These are phyloP conservation scores for Clistopyga incitator DNA, from an alignment of 2,888 invertebrate genomes.

Conservation along the genomic window DNA sequence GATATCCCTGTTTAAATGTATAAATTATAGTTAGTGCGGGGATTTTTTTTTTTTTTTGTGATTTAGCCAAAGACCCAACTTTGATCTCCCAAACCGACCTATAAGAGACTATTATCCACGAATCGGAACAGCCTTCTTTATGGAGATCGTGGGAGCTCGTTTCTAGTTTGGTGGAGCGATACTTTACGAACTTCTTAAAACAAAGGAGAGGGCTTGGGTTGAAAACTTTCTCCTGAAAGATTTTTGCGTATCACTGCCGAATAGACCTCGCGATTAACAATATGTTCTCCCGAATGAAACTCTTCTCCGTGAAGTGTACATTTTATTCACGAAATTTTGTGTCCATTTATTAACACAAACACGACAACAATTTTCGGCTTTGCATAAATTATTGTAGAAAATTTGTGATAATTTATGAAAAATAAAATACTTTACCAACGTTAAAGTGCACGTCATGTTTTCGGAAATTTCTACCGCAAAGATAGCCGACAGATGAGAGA, in stretches of 20 bases:
- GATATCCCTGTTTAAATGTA: too few species aligned
- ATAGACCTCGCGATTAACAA: background rate
- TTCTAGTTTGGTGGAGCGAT: conserved; percentile 65
- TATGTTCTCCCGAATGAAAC: background rate
- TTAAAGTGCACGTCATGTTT: too few species aligned
- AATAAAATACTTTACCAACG: too few species aligned
- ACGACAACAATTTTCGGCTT: background rate
- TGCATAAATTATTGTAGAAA: background rate
- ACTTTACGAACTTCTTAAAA: conserved; percentile 66
- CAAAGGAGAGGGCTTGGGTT: conserved; percentile 64
- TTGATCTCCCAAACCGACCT: conserved; percentile 41
- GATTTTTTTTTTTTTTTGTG: conserved; percentile 50
- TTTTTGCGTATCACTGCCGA: background rate
- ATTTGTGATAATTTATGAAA: background rate
- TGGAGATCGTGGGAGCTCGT: conserved; percentile 58
- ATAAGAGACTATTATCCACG: too few species aligned
- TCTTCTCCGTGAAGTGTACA: background rate
- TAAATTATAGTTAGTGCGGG: too few species aligned
- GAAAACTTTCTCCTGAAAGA: conserved; percentile 24
- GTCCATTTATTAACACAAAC: background rate
- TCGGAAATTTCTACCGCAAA: too few species aligned
- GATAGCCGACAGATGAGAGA: too few species aligned
- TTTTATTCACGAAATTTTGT: background rate
- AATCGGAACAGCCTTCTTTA: conserved; percentile 60
- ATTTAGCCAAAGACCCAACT: conserved; percentile 15